phyloP scores from a whole-genome alignment of 2,113 vertebrate species.

The Erpornis zantholeuca region DNA sequence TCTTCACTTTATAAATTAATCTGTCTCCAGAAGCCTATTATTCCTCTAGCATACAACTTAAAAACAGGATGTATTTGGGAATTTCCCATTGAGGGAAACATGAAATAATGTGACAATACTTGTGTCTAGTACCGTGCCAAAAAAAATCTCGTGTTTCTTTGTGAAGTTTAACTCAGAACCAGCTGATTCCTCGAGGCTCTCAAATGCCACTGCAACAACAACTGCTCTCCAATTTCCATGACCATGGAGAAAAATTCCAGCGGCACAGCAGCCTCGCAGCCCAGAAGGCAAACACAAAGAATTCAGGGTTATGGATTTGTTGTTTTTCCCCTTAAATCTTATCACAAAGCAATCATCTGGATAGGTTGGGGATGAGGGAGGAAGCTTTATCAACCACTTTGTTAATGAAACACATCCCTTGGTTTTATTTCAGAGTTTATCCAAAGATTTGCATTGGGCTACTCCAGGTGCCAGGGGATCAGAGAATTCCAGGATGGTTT shows the following conservation, averaged over 20 bases:
- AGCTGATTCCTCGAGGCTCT: conserved; percentile 16
- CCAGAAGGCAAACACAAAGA: background rate
- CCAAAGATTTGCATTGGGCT: background rate
- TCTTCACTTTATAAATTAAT: conserved; percentile 41
- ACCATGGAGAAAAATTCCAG: background rate
- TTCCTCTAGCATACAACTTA: conserved; percentile 15
- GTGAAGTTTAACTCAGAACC: background rate
- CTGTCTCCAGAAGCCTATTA: conserved; percentile 40
- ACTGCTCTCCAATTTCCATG: background rate
- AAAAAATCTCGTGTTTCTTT: background rate
- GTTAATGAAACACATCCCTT: background rate
- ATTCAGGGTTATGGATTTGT: background rate
- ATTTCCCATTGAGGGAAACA: conserved; percentile 39
- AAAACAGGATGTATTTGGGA: conserved; percentile 60
- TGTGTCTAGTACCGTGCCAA: background rate
- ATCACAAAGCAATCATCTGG: background rate
- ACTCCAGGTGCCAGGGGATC: background rate
- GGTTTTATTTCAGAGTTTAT: background rate
- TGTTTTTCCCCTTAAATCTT: background rate
- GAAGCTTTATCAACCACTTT: background rate
- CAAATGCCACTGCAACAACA: background rate
- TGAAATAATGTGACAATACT: conserved; percentile 32
- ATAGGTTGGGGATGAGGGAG: rapidly evolving
- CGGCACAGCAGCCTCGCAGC: background rate
- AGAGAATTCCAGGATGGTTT: background rate